Conservation (phyloP, 2,113 vertebrate species). For the Pelmatolapia mariae region DNA sequence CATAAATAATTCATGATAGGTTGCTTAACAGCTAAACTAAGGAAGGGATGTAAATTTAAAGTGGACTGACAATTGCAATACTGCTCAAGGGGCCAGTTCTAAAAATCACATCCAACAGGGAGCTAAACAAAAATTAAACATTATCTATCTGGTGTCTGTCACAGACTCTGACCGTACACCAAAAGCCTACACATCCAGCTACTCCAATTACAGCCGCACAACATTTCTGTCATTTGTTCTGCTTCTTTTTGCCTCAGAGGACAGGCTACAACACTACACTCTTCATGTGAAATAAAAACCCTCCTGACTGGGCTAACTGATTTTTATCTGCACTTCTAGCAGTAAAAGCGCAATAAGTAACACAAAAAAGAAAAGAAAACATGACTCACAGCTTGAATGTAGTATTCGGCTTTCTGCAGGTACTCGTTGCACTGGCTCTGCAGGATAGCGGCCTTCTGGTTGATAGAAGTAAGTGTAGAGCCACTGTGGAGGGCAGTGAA, state of each 20-base stretch:
- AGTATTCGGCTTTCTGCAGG: slow-evolving; percentile 49
- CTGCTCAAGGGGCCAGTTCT: neutral
- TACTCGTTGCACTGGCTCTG: slow-evolving; percentile 60
- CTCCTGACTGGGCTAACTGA: neutral
- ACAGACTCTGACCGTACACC: neutral
- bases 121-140: neutral
- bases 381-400: slow-evolving; percentile 63
- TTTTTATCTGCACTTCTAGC: neutral
- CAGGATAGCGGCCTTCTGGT: slow-evolving; percentile 47
- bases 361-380: neutral
- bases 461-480: neutral
- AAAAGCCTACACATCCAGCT: neutral
- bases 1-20: neutral
- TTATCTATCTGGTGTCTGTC: neutral
- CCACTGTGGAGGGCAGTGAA: slow-evolving; percentile 33
- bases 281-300: neutral
- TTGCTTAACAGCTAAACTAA: neutral
- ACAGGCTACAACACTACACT: neutral
- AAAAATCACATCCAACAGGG: neutral
- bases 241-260: neutral
- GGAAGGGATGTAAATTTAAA: neutral
- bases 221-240: neutral
- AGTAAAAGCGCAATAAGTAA: neutral
- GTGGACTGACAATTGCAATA: neutral
- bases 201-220: neutral